Percentiles rank a stretch among this genome's conserved stretches.
Conservation (phyloP, 2,888 invertebrate genomes). For the Eudasyphora cyanicolor region DNA sequence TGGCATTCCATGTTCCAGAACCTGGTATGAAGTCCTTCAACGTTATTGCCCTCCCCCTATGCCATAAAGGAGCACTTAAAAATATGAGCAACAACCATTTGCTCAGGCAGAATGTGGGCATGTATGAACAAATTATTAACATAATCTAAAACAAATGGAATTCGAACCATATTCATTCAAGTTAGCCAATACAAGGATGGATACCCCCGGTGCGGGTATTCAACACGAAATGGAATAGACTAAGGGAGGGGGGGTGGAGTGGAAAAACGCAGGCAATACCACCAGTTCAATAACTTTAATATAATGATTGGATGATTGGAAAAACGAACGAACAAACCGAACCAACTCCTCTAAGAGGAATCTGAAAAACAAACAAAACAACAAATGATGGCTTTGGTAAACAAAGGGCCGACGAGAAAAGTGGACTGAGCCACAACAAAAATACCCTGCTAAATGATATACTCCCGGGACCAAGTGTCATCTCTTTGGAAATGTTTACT, state of each 20-base stretch:
- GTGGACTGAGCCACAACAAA: neutral
- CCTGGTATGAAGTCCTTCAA: neutral
- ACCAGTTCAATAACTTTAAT: constrained; percentile 28
- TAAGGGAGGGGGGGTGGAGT: neutral
- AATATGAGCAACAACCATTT: constrained; percentile 44
- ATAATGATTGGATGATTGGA: constrained; percentile 51
- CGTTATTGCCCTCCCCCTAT: too few species aligned
- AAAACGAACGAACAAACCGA: constrained; percentile 54
- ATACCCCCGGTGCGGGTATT: constrained; percentile 50
- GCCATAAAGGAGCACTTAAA: constrained; percentile 32
- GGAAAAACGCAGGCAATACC: constrained; percentile 5
- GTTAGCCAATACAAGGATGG: constrained; percentile 57
- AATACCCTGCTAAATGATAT: constrained; percentile 43
- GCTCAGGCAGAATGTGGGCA: neutral
- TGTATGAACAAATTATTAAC: constrained; percentile 59
- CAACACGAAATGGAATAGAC: constrained; percentile 34
- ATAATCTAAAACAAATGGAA: constrained; percentile 70
- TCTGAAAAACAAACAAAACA: constrained; percentile 53
- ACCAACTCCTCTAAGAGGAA: too few species aligned
- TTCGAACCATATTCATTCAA: constrained; percentile 61
- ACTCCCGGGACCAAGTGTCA: constrained; percentile 59
- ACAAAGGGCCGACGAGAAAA: constrained; percentile 25
- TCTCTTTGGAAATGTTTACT: constrained; percentile 38
- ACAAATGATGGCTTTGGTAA: constrained; percentile 61
- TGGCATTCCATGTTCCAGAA: constrained; percentile 76